Evolutionary conservation across 2,888 invertebrate genomes (phyloP), one percentile per base, ranked within the genome.

Genomic region (Cistogaster globosa): DNA sequence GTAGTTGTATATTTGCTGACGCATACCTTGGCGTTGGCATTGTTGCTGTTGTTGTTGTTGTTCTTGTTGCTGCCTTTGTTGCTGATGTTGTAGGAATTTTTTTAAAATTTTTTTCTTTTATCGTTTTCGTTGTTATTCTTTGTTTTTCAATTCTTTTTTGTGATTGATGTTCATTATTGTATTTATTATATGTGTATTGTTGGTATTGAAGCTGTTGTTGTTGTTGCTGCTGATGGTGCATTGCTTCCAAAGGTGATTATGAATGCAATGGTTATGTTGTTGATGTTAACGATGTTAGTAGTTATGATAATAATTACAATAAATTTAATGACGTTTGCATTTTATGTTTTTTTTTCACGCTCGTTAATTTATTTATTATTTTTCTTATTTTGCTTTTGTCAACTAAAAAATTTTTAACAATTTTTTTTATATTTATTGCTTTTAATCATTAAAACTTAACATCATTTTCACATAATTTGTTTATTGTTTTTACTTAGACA

Each of bases 121-220:
- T 77, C 86, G 86, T 86, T 86, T 87, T 84, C 83, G 87, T 71
- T 86, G 86, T 48, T 81, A 79, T 75, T 87, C 79, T 78, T 83
- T 84, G 57, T 86, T 86, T 60, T 81, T 86, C 68, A 71, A 71
- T 77, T 83, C 83, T 88, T 72, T 87, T 81, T 36, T 76, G 45
- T 69, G 82, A 82, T 65, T 82, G 74, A 53, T 82, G 63, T 62
- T 78, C 58, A 78, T 78, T 51, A 57, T 51, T 48, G 48, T 63
- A 36, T 42, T 58, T 69, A 32, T 62, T 58, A 55, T 26, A 65
- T 18, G 48, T 26, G 58, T 72, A 22, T 57, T 77, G 68, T 22
- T 36, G 45, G 55, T 68, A 51, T 20, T 62, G 57, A 18, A 53
- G 63, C 4, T 45, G 45, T 45, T 74, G 72, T 65, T 45, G 45